phyloP scores from a whole-genome alignment of 2,113 vertebrate species.

The Channa maculata region DNA sequence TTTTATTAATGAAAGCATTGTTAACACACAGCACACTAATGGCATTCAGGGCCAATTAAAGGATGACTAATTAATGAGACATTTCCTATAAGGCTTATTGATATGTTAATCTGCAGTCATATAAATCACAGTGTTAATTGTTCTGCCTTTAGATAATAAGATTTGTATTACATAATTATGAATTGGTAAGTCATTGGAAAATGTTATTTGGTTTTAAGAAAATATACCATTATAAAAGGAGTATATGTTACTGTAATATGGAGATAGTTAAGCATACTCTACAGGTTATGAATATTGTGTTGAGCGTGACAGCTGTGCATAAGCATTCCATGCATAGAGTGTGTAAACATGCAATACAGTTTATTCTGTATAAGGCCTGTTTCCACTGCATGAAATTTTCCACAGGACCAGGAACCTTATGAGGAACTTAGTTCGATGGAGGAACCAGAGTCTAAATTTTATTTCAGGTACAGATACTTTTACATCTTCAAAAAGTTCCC shows the following conservation, averaged over 20 bases:
- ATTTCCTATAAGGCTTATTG: slow-evolving; percentile 78
- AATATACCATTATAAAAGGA: neutral
- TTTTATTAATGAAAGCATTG: slow-evolving; percentile 65
- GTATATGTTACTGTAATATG: no score
- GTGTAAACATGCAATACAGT: no score
- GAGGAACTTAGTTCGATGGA: no score
- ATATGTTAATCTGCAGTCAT: slow-evolving; percentile 76
- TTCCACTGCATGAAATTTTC: no score
- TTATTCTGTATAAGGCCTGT: no score
- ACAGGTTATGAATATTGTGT: neutral
- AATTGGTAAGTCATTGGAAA: slow-evolving; percentile 38
- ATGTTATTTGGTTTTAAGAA: slow-evolving; percentile 16
- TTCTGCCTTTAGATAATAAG: slow-evolving; percentile 51
- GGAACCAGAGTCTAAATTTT: no score
- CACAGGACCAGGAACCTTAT: no score
- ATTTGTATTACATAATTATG: slow-evolving; percentile 56
- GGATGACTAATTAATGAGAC: slow-evolving; percentile 79
- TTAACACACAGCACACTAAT: slow-evolving; percentile 62
- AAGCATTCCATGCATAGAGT: neutral
- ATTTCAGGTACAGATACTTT: no score
- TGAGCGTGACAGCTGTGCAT: neutral
- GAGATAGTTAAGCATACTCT: no score
- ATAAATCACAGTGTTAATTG: slow-evolving; percentile 74
- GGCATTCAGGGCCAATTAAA: slow-evolving; percentile 78
- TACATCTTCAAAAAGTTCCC: no score